phyloP scores from a whole-genome alignment of 2,113 vertebrate genomes.

The Dunckerocampus dactyliophorus region DNA sequence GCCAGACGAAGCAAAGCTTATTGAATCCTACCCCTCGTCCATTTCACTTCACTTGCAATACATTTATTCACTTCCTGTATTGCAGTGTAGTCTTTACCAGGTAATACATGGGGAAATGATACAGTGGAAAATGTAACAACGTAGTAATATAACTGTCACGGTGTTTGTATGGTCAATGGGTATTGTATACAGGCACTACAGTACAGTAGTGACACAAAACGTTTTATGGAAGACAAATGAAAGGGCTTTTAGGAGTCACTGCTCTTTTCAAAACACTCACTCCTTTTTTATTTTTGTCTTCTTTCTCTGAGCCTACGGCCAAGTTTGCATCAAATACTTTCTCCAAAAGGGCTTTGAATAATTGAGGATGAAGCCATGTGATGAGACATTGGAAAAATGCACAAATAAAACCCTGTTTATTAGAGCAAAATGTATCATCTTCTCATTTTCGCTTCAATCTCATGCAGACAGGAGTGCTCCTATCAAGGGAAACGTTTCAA shows the following conservation, averaged over 20 bases:
- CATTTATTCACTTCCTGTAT: too few species aligned
- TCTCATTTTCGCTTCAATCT: conserved; percentile 39
- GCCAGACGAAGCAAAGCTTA: too few species aligned
- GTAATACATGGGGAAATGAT: too few species aligned
- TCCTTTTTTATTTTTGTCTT: conserved; percentile 1
- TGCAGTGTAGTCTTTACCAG: too few species aligned
- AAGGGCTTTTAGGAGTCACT: background rate
- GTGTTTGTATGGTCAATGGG: too few species aligned
- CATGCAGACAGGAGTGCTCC: conserved; percentile 47
- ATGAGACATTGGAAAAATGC: background rate
- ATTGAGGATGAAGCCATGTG: conserved; percentile 18
- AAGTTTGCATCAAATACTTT: conserved; percentile 24
- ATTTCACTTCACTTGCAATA: too few species aligned
- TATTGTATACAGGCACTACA: too few species aligned
- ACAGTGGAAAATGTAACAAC: too few species aligned
- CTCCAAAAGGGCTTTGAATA: conserved; percentile 16
- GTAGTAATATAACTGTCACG: too few species aligned
- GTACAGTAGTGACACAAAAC: conserved; percentile 44
- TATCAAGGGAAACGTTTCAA: conserved; percentile 15
- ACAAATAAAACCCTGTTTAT: conserved; percentile 2
- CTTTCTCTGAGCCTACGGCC: conserved; percentile 17
- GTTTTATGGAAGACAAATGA: conserved; percentile 65
- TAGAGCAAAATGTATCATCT: background rate
- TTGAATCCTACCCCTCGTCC: too few species aligned
- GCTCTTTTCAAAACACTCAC: too few species aligned